Conservation (phyloP, 2,888 invertebrate genomes). For the Dione vanillae region DNA sequence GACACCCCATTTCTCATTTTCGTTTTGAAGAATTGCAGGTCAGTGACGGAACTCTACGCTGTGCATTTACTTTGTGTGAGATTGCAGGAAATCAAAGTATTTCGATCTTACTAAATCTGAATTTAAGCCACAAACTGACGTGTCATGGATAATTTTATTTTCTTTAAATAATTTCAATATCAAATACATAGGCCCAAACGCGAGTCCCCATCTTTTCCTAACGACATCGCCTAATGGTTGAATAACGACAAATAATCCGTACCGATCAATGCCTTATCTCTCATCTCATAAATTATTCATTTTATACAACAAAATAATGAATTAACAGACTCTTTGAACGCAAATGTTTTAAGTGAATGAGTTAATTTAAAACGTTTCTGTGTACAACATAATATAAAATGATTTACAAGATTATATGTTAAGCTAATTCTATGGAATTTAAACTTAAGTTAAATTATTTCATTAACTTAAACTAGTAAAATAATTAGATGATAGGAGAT, state of each 20-base stretch:
- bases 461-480: too few relatives aligned
- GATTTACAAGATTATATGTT: background rate
- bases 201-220: slow-evolving; percentile 47
- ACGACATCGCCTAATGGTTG: slow-evolving; percentile 65
- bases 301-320: slow-evolving; percentile 50
- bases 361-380: slow-evolving; percentile 5
- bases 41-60: too few relatives aligned
- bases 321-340: slow-evolving; percentile 38
- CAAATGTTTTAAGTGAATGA: slow-evolving; percentile 36
- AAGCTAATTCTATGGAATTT: too few relatives aligned
- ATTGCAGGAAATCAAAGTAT: too few relatives aligned
- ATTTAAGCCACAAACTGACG: too few relatives aligned
- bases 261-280: slow-evolving; percentile 63
- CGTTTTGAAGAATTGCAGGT: too few relatives aligned
- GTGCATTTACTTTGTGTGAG: too few relatives aligned
- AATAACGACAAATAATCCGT: slow-evolving; percentile 70
- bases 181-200: slow-evolving; percentile 23
- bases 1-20: too few relatives aligned
- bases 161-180: background rate
- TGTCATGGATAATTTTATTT: too few relatives aligned
- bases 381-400: background rate
- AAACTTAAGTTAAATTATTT: too few relatives aligned
- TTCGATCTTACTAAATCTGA: too few relatives aligned
- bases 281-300: slow-evolving; percentile 70
- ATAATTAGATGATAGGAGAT: too few relatives aligned